Base-by-base conservation (phyloP, 1,140 invertebrate species). In the Sitophilus oryzae region DNA sequence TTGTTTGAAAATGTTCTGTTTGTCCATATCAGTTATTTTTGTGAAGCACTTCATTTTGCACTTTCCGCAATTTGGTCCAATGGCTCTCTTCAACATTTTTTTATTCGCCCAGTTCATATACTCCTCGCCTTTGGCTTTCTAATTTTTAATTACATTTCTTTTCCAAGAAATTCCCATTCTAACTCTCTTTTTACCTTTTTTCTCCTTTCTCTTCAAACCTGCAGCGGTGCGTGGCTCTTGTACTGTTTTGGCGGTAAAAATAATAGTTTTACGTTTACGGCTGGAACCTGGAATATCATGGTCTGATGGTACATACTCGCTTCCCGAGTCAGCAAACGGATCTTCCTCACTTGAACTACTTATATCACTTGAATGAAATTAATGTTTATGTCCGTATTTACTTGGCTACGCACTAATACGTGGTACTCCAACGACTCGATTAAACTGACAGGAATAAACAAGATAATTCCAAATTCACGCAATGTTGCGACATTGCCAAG, bases 121-220 rank as follows among this genome's bases (percentile, higher is more conserved):
- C 11, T 19, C 42, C 15, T 44, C 5, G 42, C 42, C 42, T 23
- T 44, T 19, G n/a, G n/a, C n/a, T n/a, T n/a, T n/a, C n/a, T 44
- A 19, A 22, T 10, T 44, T 44, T 44, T 44, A 6, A 19, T 44
- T 23, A 44, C 42, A 22, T 44, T 44, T 19, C 8, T 6, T 19
- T 44, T 44, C 42, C 42, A 44, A 16, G 9, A n/a, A 10, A 5
- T 40, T 40, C 16, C 15, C 9, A n/a, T 40, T 40, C 37, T 10
- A 40, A 40, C 15, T 16, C 37, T 10, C 16, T 40, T 40, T 40
- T 40, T 40, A 16, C 37, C 37, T 15, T 40, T 40, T 40, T 40
- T 40, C 37, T 40, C 15, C 37, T 40, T 16, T 40, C 16, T 40
- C n/a, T 40, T n/a, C 37, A n/a, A 16, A 9, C 37, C 37, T 40